Conservation (phyloP, 2,888 invertebrate genomes). For the Oxyteleia sp. region DNA sequence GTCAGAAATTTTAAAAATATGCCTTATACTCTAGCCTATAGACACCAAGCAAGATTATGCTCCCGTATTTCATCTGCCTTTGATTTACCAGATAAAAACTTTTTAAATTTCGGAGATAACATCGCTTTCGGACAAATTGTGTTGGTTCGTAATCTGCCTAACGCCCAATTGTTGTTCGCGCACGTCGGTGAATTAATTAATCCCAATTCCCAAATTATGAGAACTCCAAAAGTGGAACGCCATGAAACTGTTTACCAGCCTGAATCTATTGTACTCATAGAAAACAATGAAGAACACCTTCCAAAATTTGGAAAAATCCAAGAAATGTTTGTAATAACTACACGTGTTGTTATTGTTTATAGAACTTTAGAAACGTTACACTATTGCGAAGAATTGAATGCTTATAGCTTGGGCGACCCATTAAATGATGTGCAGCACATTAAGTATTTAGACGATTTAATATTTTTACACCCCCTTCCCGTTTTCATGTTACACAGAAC, state of each 20-base stretch:
- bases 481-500: background rate
- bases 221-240: conserved; percentile 10
- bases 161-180: conserved; percentile 23
- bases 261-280: conserved; percentile 44
- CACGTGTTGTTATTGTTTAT: conserved; percentile 34
- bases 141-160: conserved; percentile 17
- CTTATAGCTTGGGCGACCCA: conserved; percentile 35
- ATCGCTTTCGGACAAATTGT: conserved; percentile 48
- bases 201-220: background rate
- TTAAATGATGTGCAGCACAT: conserved; percentile 4
- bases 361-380: conserved; percentile 35
- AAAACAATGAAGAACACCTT: conserved; percentile 12
- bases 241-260: conserved; percentile 44
- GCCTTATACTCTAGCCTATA: conserved; percentile 47
- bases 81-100: conserved; percentile 25
- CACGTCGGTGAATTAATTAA: background rate
- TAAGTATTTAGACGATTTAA: conserved; percentile 6
- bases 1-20: conserved; percentile 68
- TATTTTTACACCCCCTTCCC: conserved; percentile 11
- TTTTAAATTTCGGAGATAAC: conserved; percentile 56
- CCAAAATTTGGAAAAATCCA: conserved; percentile 23
- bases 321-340: conserved; percentile 17
- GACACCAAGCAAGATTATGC: conserved; percentile 52
- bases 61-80: conserved; percentile 35
- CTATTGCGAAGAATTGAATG: conserved; percentile 58